Evolutionary conservation across 2,797 vertebrate species (phyloP).

Genomic region (Thalassophryne amazonica): DNA sequence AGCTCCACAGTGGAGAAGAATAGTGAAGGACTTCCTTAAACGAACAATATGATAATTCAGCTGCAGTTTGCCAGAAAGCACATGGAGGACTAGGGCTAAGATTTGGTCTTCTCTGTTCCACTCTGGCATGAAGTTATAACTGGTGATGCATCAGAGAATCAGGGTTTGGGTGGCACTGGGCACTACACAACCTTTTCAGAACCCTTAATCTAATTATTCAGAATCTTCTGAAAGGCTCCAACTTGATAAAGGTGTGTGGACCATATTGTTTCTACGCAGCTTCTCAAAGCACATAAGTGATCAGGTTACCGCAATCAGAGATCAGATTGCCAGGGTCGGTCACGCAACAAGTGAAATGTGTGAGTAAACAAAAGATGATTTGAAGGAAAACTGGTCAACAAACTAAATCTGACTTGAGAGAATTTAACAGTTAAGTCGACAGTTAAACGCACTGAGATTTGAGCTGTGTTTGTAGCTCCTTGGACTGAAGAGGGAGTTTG

Average conservation of each 20-base stretch:
- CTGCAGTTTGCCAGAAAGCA: too few relatives aligned
- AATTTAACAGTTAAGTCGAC: not conserved
- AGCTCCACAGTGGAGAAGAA: too few relatives aligned
- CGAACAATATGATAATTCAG: too few relatives aligned
- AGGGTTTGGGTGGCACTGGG: conserved; percentile 1
- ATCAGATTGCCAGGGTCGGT: conserved; percentile 12
- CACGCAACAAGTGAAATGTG: conserved; percentile 1
- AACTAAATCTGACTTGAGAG: not conserved
- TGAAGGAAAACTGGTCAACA: not conserved
- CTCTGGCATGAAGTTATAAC: too few relatives aligned
- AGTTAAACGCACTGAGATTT: not conserved
- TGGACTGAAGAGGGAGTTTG: not conserved
- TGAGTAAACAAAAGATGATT: not conserved
- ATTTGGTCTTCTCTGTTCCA: too few relatives aligned
- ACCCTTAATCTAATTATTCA: conserved; percentile 33
- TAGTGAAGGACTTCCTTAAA: too few relatives aligned
- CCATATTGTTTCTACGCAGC: conserved; percentile 41
- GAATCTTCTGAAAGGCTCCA: conserved; percentile 28
- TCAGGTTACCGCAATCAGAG: conserved; percentile 37
- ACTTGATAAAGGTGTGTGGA: conserved; percentile 22
- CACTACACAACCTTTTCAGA: not conserved
- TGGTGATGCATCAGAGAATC: too few relatives aligned
- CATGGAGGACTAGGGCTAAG: too few relatives aligned
- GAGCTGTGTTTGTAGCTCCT: not conserved
- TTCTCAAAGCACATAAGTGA: conserved; percentile 37